phyloP scores from a whole-genome alignment of 2,797 vertebrate genomes.

The Aythya fuligula region DNA sequence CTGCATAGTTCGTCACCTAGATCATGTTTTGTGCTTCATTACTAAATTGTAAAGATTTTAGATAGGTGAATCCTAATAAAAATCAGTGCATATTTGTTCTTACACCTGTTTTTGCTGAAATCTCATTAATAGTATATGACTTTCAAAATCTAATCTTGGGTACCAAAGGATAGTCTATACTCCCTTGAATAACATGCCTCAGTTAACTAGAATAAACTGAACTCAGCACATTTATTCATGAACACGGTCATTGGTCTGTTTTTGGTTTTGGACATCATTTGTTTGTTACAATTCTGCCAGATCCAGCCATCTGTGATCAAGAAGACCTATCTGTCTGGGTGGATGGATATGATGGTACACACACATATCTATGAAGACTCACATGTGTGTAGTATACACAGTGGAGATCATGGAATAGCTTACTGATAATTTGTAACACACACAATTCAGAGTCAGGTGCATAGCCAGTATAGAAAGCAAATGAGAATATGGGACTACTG shows the following conservation, averaged over 20 bases:
- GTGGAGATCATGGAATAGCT: background rate
- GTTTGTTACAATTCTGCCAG: background rate
- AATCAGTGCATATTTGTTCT: background rate
- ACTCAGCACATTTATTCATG: background rate
- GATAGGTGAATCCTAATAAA: background rate
- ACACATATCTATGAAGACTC: conserved; percentile 50
- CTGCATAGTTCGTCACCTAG: background rate
- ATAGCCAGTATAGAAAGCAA: conserved; percentile 33
- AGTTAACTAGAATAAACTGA: background rate
- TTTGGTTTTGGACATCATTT: background rate
- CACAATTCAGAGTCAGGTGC: conserved; percentile 36
- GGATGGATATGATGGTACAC: conserved; percentile 6
- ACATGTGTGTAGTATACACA: background rate
- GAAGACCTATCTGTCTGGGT: conserved; percentile 6
- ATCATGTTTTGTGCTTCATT: background rate
- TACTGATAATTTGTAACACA: conserved; percentile 37
- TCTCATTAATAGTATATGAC: background rate
- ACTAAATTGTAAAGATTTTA: background rate
- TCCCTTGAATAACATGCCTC: background rate
- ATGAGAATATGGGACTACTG: background rate
- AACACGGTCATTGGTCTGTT: rapidly evolving
- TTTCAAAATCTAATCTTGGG: background rate
- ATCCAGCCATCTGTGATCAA: conserved; percentile 39
- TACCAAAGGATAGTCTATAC: background rate
- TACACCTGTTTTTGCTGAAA: background rate